Conservation (phyloP, 2,113 vertebrate genomes). For the Phylloscopus trochilus region DNA sequence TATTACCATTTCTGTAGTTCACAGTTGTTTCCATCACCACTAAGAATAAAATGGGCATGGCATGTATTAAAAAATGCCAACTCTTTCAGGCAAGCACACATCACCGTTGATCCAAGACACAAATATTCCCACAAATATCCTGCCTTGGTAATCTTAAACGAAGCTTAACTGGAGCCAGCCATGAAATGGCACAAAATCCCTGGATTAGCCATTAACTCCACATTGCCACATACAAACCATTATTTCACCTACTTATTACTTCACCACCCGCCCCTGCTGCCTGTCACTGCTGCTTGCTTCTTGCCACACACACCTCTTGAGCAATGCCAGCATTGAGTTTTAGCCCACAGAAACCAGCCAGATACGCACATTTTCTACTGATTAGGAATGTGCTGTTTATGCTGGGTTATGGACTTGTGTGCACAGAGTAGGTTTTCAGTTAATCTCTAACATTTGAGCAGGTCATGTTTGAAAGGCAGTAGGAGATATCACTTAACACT, state of each 20-base stretch:
- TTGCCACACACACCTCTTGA: slow-evolving; percentile 56
- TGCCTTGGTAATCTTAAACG: background rate
- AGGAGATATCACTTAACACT: background rate
- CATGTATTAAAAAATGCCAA: background rate
- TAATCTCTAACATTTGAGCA: background rate
- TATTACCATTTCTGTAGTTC: background rate
- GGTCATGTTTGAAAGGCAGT: background rate
- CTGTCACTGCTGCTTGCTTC: background rate
- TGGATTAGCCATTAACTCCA: slow-evolving; percentile 52
- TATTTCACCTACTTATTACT: slow-evolving; percentile 50
- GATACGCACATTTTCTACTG: background rate
- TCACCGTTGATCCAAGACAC: rapidly evolving
- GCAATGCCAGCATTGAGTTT: background rate
- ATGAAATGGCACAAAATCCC: slow-evolving; percentile 2
- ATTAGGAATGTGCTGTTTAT: background rate
- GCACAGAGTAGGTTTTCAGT: background rate
- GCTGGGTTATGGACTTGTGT: background rate
- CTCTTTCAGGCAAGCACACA: background rate
- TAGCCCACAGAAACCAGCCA: slow-evolving; percentile 13
- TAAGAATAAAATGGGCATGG: background rate
- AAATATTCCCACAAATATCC: background rate
- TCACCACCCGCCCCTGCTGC: background rate
- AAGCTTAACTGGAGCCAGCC: background rate
- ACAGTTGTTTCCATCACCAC: background rate
- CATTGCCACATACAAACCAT: slow-evolving; percentile 37